A percentile compares a stretch with the other conserved stretches of the same genome.
phyloP scores from a whole-genome alignment of 2,797 vertebrate genomes.

The Cyprinodon diabolis region DNA sequence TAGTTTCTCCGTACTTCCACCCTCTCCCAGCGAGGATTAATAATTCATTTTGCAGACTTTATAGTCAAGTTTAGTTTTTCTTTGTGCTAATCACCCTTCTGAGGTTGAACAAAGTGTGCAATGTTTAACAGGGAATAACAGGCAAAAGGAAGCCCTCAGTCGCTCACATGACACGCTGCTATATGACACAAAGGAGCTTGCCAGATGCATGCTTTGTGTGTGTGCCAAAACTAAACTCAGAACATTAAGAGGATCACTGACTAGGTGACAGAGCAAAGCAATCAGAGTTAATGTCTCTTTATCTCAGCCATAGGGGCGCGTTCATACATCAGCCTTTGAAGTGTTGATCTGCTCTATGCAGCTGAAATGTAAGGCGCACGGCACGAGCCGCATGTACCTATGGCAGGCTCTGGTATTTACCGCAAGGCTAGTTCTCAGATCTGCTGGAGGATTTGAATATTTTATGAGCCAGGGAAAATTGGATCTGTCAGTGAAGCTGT shows the following conservation, averaged over 20 bases:
- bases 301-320: slow-evolving; percentile 71
- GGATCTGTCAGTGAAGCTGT: slow-evolving; percentile 79
- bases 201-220: slow-evolving; percentile 71
- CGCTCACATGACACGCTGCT: slow-evolving; percentile 69
- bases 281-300: slow-evolving; percentile 77
- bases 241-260: slow-evolving; percentile 79
- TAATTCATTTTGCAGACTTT: slow-evolving; percentile 60
- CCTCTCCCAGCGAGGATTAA: slow-evolving; percentile 59
- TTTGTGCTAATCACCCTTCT: slow-evolving; percentile 56
- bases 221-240: slow-evolving; percentile 76
- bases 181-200: slow-evolving; percentile 70
- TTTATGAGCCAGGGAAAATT: slow-evolving; percentile 84
- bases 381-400: slow-evolving; percentile 59
- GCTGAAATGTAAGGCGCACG: slow-evolving; percentile 60
- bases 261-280: slow-evolving; percentile 71
- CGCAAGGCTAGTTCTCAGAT: slow-evolving; percentile 73
- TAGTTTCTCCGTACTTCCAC: slow-evolving; percentile 51
- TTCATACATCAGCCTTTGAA: slow-evolving; percentile 66
- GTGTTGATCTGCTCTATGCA: slow-evolving; percentile 58
- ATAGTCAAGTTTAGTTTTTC: slow-evolving; percentile 47
- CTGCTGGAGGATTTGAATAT: slow-evolving; percentile 84
- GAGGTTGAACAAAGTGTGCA: slow-evolving; percentile 53
- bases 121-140: slow-evolving; percentile 70
- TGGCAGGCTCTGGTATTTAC: slow-evolving; percentile 75
- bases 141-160: slow-evolving; percentile 64